Percentiles rank a stretch among this genome's conserved stretches.
Evolutionary conservation across 2,888 invertebrate genomes (phyloP).

Genomic region (Neoaliturus tenellus): DNA sequence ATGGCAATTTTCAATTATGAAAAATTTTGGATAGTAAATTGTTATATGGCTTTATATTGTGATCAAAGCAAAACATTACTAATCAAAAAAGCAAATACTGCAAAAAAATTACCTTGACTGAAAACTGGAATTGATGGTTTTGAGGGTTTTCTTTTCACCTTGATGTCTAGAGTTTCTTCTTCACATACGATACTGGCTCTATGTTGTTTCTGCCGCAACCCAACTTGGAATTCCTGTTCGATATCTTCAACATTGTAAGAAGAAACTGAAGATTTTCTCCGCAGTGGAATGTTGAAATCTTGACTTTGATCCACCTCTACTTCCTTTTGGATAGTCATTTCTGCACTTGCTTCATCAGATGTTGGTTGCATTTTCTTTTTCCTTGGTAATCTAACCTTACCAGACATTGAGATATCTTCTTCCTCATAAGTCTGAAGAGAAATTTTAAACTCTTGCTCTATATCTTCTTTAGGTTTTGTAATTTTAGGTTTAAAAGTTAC

Average conservation of each 20-base stretch:
- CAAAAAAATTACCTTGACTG: constrained; percentile 67
- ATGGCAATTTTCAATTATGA: not conserved
- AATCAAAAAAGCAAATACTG: constrained; percentile 10
- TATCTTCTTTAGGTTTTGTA: constrained; percentile 87
- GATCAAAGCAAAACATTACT: not conserved
- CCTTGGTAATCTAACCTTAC: constrained; percentile 85
- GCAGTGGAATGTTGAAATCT: constrained; percentile 71
- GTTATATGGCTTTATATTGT: not conserved
- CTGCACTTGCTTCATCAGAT: constrained; percentile 83
- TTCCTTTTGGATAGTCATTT: constrained; percentile 81
- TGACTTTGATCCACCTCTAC: constrained; percentile 75
- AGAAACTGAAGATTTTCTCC: constrained; percentile 67
- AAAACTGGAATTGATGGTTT: constrained; percentile 65
- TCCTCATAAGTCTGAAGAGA: constrained; percentile 90
- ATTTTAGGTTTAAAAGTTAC: constrained; percentile 79
- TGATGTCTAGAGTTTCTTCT: constrained; percentile 83
- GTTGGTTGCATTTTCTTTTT: constrained; percentile 84
- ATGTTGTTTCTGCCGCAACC: constrained; percentile 62
- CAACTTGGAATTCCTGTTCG: constrained; percentile 77
- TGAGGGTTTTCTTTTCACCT: constrained; percentile 79
- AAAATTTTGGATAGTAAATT: not conserved
- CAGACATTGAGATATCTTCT: constrained; percentile 91
- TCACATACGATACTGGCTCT: constrained; percentile 74
- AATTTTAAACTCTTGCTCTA: constrained; percentile 93
- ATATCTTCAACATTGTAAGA: constrained; percentile 79